Percentiles rank a stretch among this genome's conserved stretches.
These are phyloP conservation scores for Dichetophora obliterata DNA, from an alignment of 2,888 invertebrate species.

Conservation along the genomic window DNA sequence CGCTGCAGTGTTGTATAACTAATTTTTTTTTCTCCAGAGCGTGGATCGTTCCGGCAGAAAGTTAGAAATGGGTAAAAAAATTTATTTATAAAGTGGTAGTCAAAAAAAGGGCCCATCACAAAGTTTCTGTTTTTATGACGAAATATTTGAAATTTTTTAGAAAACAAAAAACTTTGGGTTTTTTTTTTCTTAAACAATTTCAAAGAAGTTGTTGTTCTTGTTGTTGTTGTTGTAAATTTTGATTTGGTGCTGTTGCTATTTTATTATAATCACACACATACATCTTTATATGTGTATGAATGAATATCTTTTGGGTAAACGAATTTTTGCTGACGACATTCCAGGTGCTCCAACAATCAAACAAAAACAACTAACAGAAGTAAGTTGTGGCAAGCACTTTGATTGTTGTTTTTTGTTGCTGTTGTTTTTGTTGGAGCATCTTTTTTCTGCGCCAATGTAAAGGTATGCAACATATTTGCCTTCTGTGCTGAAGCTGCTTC, in stretches of 20 bases:
- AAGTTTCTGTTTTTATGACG: neutral
- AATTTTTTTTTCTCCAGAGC: neutral
- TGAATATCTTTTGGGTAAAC: neutral
- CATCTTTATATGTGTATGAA: neutral
- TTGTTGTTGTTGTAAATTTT: neutral
- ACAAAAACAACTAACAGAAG: neutral
- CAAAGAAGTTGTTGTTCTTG: neutral
- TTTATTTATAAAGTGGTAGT: neutral
- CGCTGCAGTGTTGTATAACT: neutral
- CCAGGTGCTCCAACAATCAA: slow-evolving; percentile 20
- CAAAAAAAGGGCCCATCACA: neutral
- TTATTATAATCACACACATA: neutral
- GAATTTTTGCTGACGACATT: slow-evolving; percentile 28
- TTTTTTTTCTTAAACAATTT: neutral
- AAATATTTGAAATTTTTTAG: slow-evolving; percentile 8
- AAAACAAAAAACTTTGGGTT: neutral
- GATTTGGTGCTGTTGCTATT: neutral
- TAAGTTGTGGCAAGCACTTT: slow-evolving; percentile 1
- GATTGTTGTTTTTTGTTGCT: neutral
- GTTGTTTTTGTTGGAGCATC: neutral
- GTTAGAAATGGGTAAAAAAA: neutral
- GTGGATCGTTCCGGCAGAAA: no score
- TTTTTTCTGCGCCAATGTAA: slow-evolving; percentile 2
- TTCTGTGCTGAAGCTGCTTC: neutral
- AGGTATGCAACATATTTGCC: neutral